Evolutionary conservation across 2,797 vertebrate genomes (phyloP).

Genomic region (Microctenopoma lineatum): DNA sequence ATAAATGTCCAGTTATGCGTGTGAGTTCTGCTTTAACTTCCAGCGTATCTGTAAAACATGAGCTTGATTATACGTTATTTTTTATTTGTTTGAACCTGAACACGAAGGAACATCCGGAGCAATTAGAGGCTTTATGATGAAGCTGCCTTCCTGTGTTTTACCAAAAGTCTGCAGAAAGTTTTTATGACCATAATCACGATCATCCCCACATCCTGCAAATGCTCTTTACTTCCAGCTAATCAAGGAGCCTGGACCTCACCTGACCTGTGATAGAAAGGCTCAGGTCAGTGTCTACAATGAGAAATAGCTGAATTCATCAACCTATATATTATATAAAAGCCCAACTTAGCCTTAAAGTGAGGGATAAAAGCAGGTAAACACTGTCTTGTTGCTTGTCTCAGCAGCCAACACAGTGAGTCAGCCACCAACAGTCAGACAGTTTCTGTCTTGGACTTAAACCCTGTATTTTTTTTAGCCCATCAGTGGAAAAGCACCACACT

Average conservation of each 20-base stretch:
- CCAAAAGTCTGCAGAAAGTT: conserved; percentile 11
- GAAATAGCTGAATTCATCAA: not conserved
- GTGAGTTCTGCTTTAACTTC: too few relatives aligned
- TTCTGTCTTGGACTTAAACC: conserved; percentile 26
- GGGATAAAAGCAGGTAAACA: conserved; percentile 36
- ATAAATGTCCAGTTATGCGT: too few relatives aligned
- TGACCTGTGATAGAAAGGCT: not conserved
- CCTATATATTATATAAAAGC: not conserved
- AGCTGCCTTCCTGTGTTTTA: conserved; percentile 21
- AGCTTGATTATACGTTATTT: too few relatives aligned
- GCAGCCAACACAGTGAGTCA: conserved; percentile 29
- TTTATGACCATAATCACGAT: conserved; percentile 23
- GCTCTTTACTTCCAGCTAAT: too few relatives aligned
- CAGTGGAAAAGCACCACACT: conserved; percentile 69
- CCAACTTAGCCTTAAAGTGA: not conserved
- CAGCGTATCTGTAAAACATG: too few relatives aligned
- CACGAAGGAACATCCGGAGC: not conserved
- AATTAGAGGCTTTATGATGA: conserved; percentile 20
- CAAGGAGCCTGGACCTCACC: too few relatives aligned
- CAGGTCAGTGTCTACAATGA: not conserved
- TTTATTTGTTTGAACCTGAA: not conserved
- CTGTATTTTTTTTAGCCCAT: conserved; percentile 18
- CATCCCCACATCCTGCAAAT: not conserved
- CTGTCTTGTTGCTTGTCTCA: conserved; percentile 12
- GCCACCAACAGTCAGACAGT: conserved; percentile 15